Conservation (phyloP, 1,140 invertebrate species). For the Penaeus chinensis region DNA sequence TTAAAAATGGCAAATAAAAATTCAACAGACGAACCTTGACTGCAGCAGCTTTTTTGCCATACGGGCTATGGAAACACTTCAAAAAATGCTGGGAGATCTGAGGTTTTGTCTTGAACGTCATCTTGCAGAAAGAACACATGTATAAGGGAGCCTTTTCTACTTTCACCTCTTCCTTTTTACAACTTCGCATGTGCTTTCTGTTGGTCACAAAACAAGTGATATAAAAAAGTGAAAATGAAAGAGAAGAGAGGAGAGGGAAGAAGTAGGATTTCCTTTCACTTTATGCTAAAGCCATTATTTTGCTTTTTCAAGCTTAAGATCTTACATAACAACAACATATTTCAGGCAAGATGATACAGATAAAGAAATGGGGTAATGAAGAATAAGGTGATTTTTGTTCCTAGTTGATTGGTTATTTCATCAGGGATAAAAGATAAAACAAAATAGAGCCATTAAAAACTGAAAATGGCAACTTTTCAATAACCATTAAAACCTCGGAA, state of each 20-base stretch:
- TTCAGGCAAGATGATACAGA: background rate
- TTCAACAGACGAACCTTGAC: constrained; percentile 25
- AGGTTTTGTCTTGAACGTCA: constrained; percentile 59
- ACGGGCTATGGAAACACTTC: constrained; percentile 58
- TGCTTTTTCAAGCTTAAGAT: background rate
- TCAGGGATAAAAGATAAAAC: too few species aligned
- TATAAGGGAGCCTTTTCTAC: constrained; percentile 54
- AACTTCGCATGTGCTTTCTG: constrained; percentile 61
- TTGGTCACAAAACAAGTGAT: background rate
- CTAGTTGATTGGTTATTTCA: too few species aligned
- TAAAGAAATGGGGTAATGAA: too few species aligned
- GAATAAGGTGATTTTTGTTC: too few species aligned
- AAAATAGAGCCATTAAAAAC: too few species aligned
- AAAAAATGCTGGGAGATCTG: constrained; percentile 60
- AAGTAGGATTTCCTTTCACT: background rate
- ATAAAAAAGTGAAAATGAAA: background rate
- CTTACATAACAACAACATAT: background rate
- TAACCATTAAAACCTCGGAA: too few species aligned
- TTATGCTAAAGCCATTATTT: background rate
- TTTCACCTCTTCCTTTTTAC: constrained; percentile 59
- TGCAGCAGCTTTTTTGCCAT: constrained; percentile 30
- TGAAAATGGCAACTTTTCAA: too few species aligned
- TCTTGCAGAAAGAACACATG: constrained; percentile 63
- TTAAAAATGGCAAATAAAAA: background rate
- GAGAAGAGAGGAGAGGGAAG: background rate